Evolutionary conservation across 2,797 vertebrate genomes (phyloP), one percentile per base, ranked within the genome.

Genomic region (Danio tinwini): DNA sequence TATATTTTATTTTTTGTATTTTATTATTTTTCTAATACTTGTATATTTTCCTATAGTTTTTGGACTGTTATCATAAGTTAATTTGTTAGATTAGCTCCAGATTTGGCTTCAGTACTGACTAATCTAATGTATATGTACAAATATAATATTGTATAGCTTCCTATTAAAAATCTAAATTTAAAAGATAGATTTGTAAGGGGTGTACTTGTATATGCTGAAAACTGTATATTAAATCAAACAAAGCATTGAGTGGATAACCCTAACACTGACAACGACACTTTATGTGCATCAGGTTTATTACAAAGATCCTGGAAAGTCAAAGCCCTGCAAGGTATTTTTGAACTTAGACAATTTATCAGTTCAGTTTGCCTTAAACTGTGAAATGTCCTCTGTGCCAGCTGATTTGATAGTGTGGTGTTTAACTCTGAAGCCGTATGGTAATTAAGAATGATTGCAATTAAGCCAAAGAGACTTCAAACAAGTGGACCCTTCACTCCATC

Each of bases 391-490:
- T 47, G 56, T 68, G 65, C 39, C 44, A 44, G 78, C 78, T 72
- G 68, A 79, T 80, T 78, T 76, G 65, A 72, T 74, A 45, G 76
- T 44, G 45, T 63, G 59, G 61, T 70, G 52, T 76, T 83, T 85
- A 82, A 62, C 55, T 65, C 62, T 39, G 78, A 42, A 82, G 82
- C 76, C 71, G 62, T 62, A 73, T 86, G 71, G 53, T 81, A 83
- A 85, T 86, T 67, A 79, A 71, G 72, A 56, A 62, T 62, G 63
- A 69, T 82, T 49, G 73, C 82, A 81, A 85, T 83, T 83, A 81
- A 82, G 83, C 68, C 74, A 42, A 81, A 59, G 67, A 76, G 77
- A 83, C 77, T 83, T 83, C 72, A 80, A 83, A 83, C 81, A 83
- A 80, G 72, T 63, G 17, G 72, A 59, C 71, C 77, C 77, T 71